Evolutionary conservation across 2,113 vertebrate species (phyloP).

Genomic region (Ammodytes dubius): DNA sequence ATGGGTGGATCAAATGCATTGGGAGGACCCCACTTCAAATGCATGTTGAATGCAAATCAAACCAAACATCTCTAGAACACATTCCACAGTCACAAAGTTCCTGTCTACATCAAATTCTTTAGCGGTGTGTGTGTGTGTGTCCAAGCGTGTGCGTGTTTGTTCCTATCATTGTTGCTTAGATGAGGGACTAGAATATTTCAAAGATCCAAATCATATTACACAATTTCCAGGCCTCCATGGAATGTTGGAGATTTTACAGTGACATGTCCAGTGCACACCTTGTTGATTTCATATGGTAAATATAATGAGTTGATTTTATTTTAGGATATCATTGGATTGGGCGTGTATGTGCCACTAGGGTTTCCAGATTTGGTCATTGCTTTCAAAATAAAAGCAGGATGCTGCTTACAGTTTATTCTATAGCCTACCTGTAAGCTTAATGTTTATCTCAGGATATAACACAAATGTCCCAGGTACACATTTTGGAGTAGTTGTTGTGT

Average conservation of each 20-base stretch:
- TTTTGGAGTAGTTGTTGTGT: neutral
- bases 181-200: neutral
- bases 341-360: neutral
- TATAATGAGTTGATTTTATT: neutral
- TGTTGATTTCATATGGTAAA: neutral
- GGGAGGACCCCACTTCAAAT: slow-evolving; percentile 38
- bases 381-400: slow-evolving; percentile 37
- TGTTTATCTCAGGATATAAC: neutral
- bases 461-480: neutral
- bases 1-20: slow-evolving; percentile 53
- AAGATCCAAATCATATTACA: neutral
- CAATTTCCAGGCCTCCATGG: neutral
- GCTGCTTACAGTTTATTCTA: too few relatives aligned
- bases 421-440: neutral
- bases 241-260: neutral
- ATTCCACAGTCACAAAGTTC: neutral
- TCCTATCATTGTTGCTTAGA: neutral
- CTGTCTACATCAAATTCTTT: neutral
- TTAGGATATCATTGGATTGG: too few relatives aligned
- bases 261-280: too few relatives aligned
- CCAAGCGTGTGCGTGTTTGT: neutral
- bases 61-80: slow-evolving; percentile 28
- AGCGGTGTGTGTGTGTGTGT: neutral
- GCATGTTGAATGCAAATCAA: slow-evolving; percentile 5
- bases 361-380: neutral